Evolutionary conservation across 2,113 vertebrate genomes (phyloP).

Genomic region (Solea solea): DNA sequence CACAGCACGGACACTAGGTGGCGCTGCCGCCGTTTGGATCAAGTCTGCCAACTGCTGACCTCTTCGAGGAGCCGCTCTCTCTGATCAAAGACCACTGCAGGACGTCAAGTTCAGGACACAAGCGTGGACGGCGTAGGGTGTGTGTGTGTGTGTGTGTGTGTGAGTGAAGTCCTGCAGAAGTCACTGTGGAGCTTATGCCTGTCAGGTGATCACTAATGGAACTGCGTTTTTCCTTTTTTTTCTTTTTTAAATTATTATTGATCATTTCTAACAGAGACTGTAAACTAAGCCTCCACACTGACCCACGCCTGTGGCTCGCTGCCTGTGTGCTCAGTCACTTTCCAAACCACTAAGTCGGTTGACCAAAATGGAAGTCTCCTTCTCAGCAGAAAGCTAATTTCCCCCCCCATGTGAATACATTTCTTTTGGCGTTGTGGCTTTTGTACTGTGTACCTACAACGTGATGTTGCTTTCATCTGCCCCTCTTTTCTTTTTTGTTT

Average conservation of each 20-base stretch:
- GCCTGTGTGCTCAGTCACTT: constrained; percentile 7
- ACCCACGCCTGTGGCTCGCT: constrained; percentile 32
- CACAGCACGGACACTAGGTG: constrained; percentile 78
- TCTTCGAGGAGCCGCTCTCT: not conserved
- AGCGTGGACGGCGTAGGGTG: not conserved
- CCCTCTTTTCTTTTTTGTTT: not conserved
- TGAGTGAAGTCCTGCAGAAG: not conserved
- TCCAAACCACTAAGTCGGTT: not conserved
- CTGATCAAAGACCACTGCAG: constrained; percentile 11
- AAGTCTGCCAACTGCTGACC: not conserved
- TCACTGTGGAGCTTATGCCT: not conserved
- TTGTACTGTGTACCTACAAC: constrained; percentile 7
- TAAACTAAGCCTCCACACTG: constrained; percentile 15
- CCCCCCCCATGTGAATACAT: not conserved
- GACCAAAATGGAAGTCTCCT: constrained; percentile 6
- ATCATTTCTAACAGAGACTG: constrained; percentile 56
- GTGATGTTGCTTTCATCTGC: constrained; percentile 10
- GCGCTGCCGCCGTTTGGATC: not conserved
- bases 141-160: not conserved
- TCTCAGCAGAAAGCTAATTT: constrained; percentile 7
- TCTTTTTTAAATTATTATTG: constrained; percentile 40
- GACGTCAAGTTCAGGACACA: not conserved
- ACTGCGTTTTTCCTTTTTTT: not conserved
- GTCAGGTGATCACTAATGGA: constrained; percentile 11
- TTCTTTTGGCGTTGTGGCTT: not conserved